Evolutionary conservation across 2,797 vertebrate species (phyloP).

Genomic region (Semotilus atromaculatus): DNA sequence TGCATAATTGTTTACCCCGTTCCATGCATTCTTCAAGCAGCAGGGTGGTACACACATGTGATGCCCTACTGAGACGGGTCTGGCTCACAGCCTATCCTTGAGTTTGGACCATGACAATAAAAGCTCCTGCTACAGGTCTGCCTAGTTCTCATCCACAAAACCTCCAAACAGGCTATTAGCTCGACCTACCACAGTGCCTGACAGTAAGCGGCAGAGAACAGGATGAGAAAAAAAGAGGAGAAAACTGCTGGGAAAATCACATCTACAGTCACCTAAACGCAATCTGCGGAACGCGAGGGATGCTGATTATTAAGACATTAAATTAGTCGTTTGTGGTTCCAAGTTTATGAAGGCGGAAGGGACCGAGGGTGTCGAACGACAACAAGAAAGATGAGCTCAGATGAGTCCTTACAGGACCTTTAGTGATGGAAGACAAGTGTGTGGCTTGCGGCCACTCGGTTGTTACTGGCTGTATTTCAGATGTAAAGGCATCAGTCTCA

Average conservation of each 20-base stretch:
- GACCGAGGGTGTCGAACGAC: neutral
- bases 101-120: constrained; percentile 53
- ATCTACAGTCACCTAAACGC: neutral
- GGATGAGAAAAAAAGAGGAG: neutral
- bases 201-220: neutral
- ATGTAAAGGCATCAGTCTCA: constrained; percentile 29
- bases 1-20: constrained; percentile 57
- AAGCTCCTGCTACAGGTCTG: constrained; percentile 32
- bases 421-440: constrained; percentile 44
- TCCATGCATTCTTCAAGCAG: constrained; percentile 53
- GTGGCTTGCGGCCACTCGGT: constrained; percentile 33
- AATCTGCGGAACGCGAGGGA: neutral
- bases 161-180: constrained; percentile 35
- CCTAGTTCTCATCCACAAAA: constrained; percentile 47
- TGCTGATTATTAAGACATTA: neutral
- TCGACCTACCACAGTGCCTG: constrained; percentile 60
- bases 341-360: neutral
- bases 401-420: constrained; percentile 44
- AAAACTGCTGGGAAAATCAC: neutral
- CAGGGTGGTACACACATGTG: constrained; percentile 53
- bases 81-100: constrained; percentile 49
- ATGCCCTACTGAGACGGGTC: constrained; percentile 32
- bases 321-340: neutral
- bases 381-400: constrained; percentile 14
- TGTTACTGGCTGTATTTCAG: constrained; percentile 35